Percentiles rank a stretch among this genome's conserved stretches.
phyloP scores from a whole-genome alignment of 1,140 invertebrate species.

The Pectinophora gossypiella region DNA sequence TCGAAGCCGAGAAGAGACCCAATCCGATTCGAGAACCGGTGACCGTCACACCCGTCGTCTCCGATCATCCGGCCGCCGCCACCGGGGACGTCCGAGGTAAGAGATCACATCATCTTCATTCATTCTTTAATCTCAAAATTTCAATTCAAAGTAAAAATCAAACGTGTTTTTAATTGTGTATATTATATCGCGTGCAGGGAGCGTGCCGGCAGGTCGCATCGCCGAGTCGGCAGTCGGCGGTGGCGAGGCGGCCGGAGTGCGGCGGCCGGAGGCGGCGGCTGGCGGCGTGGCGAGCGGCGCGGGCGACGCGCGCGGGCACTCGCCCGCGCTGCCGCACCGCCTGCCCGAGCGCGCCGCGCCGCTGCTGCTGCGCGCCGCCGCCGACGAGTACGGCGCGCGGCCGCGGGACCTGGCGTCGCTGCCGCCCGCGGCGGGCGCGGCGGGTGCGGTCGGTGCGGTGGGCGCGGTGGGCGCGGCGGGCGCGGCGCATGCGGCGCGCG shows the following conservation, averaged over 20 bases:
- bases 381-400: constrained; percentile 32
- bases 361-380: constrained; percentile 27
- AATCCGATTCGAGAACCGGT: constrained; percentile 2
- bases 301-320: constrained; percentile 59
- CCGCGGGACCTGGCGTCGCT: constrained; percentile 38
- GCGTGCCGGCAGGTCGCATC: neutral
- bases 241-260: constrained; percentile 15
- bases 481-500: constrained; percentile 30
- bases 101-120: neutral
- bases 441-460: constrained; percentile 8
- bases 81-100: constrained; percentile 2
- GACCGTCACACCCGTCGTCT: constrained; percentile 16
- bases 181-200: neutral
- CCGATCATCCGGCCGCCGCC: constrained; percentile 14
- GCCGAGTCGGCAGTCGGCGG: constrained; percentile 10
- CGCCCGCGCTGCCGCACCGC: constrained; percentile 60
- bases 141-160: too few species aligned
- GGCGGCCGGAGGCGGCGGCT: constrained; percentile 11
- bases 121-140: neutral
- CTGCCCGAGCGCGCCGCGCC: constrained; percentile 53
- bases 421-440: constrained; percentile 46
- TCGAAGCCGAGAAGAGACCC: constrained; percentile 10
- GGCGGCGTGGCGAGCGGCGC: constrained; percentile 52
- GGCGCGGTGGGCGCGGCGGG: constrained; percentile 9
- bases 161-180: neutral